A percentile compares a stretch with the other conserved stretches of the same genome.
These are phyloP conservation scores for Canis aureus DNA, from an alignment of 2,113 vertebrate species.

Conservation along the genomic window DNA sequence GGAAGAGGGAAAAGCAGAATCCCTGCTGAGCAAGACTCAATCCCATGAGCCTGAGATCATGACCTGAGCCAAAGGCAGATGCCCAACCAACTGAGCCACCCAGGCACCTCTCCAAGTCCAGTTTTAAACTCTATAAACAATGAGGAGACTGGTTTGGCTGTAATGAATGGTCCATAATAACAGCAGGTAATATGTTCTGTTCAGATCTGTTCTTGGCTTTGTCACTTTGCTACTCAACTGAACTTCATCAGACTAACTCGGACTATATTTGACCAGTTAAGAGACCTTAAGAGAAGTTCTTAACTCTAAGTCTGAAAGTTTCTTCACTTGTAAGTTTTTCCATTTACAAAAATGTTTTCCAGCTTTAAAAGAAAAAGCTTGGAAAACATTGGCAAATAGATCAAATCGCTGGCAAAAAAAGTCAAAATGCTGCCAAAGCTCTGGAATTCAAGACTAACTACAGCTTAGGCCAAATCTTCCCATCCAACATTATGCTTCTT, in stretches of 20 bases:
- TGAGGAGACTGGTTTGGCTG: neutral
- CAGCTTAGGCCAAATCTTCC: neutral
- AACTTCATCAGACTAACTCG: conserved; percentile 16
- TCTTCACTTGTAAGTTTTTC: conserved; percentile 23
- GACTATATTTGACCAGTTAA: neutral
- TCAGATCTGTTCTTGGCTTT: neutral
- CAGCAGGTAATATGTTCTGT: neutral
- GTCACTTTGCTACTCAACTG: neutral
- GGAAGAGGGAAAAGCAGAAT: neutral
- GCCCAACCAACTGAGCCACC: neutral
- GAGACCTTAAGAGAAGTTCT: neutral
- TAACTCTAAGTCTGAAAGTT: conserved; percentile 17
- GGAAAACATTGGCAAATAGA: neutral
- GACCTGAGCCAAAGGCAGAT: neutral
- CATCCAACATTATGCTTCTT: neutral
- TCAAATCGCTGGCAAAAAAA: neutral
- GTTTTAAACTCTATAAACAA: neutral
- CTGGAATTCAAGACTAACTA: conserved; percentile 5
- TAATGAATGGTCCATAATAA: neutral
- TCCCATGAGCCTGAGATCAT: neutral
- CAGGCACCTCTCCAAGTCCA: neutral
- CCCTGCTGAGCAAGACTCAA: neutral
- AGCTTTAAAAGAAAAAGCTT: conserved; percentile 9
- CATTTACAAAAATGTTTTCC: conserved; percentile 10
- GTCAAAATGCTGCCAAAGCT: neutral